Evolutionary conservation across 2,888 invertebrate species (phyloP).

Genomic region (Theretra japonica): DNA sequence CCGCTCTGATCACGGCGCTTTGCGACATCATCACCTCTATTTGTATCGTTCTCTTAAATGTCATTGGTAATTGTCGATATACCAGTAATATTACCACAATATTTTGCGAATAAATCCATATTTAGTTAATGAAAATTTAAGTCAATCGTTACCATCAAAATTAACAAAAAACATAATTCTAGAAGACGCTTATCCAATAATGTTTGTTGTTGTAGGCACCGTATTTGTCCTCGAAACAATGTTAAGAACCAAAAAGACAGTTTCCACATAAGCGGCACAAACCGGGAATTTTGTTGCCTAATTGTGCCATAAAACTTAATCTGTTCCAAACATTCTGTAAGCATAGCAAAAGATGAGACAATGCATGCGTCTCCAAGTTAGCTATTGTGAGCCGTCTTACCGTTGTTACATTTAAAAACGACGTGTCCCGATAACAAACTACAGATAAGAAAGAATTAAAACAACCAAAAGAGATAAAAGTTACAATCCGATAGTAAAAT

Average conservation of each 20-base stretch:
- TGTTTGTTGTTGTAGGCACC: background rate
- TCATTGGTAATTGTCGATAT: conserved; percentile 47
- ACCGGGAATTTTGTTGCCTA: conserved; percentile 8
- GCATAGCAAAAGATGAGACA: conserved; percentile 20
- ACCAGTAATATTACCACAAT: background rate
- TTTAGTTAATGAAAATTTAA: background rate
- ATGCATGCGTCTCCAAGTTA: conserved; percentile 6
- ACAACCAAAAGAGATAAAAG: conserved; percentile 51
- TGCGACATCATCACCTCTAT: conserved; percentile 67
- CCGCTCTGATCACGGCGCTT: conserved; percentile 55
- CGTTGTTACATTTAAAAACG: conserved; percentile 25
- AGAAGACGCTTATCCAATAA: background rate
- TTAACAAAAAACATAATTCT: no score
- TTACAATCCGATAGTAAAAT: conserved; percentile 46
- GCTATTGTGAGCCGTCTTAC: conserved; percentile 8
- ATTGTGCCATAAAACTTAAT: conserved; percentile 18
- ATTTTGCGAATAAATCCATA: background rate
- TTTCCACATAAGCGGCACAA: background rate
- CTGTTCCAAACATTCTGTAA: background rate
- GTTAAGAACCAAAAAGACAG: background rate
- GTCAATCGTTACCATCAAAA: background rate
- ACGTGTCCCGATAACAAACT: conserved; percentile 24
- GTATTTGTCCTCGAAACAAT: background rate
- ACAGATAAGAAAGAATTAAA: conserved; percentile 48
- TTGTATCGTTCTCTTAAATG: conserved; percentile 50